Percentiles rank a stretch among this genome's conserved stretches.
These are phyloP conservation scores for Drosophila oshimai DNA, from an alignment of 1,140 invertebrate genomes.

Conservation along the genomic window DNA sequence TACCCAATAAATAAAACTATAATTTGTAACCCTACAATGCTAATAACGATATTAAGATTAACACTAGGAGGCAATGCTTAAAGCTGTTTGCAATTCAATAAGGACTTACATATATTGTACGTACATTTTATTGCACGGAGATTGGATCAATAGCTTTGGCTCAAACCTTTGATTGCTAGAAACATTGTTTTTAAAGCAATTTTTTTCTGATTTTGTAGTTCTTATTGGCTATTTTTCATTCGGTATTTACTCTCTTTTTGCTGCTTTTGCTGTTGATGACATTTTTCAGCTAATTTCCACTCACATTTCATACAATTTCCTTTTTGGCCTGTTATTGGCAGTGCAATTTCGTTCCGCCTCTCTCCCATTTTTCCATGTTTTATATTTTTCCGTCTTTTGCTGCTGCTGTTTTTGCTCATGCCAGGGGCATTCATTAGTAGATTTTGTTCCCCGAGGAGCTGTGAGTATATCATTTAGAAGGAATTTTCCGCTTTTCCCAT, in stretches of 20 bases:
- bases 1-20: no score
- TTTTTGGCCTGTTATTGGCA: constrained; percentile 46
- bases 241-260: no score
- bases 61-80: no score
- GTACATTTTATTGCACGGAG: no score
- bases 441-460: not conserved
- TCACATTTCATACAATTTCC: constrained; percentile 37
- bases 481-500: constrained; percentile 13
- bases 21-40: no score
- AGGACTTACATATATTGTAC: no score
- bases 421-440: constrained; percentile 39
- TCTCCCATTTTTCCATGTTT: constrained; percentile 1
- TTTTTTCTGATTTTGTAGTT: no score
- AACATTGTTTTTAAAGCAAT: no score
- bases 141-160: no score
- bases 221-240: not conserved
- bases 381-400: constrained; percentile 2
- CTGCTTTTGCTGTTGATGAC: constrained; percentile 39
- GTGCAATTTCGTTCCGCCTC: constrained; percentile 31
- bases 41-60: no score
- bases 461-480: constrained; percentile 33
- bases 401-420: constrained; percentile 22
- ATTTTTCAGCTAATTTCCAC: constrained; percentile 47
- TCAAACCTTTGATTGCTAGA: no score
- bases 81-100: no score